phyloP scores from a whole-genome alignment of 1,140 invertebrate genomes.

The Magallana gigas region DNA sequence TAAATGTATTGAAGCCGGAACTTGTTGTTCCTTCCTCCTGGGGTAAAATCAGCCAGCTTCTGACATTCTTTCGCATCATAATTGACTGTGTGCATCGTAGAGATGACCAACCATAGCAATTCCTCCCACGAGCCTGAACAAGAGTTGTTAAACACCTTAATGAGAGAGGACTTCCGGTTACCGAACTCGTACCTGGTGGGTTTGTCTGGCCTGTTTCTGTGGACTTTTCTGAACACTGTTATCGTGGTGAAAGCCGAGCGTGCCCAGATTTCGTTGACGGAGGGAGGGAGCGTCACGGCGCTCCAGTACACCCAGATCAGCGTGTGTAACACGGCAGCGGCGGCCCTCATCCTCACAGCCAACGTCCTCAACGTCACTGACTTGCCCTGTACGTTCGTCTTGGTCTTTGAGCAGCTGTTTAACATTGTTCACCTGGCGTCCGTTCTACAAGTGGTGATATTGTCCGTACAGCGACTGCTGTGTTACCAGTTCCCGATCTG shows the following conservation, averaged over 20 bases:
- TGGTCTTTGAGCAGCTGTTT: not conserved
- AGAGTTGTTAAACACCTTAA: not conserved
- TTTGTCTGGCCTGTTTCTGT: not conserved
- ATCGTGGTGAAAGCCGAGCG: not conserved
- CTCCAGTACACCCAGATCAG: not conserved
- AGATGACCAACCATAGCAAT: not conserved
- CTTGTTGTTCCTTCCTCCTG: not conserved
- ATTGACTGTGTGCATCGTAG: too few relatives aligned
- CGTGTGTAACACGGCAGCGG: not conserved
- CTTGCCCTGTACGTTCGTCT: not conserved
- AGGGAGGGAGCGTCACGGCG: not conserved
- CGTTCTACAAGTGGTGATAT: not conserved
- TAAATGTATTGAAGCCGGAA: not conserved
- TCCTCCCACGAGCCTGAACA: not conserved
- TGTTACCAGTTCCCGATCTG: constrained; percentile 3
- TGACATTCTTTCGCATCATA: too few relatives aligned
- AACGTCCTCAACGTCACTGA: not conserved
- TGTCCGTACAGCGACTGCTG: not conserved
- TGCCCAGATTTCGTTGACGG: not conserved
- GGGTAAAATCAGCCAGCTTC: too few relatives aligned
- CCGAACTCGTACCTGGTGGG: not conserved
- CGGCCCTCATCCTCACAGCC: not conserved
- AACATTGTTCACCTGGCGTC: constrained; percentile 1
- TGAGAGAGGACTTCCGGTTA: not conserved
- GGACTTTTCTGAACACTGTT: not conserved